Evolutionary conservation across 1,140 invertebrate genomes (phyloP).

Genomic region (Cydia pomonella): DNA sequence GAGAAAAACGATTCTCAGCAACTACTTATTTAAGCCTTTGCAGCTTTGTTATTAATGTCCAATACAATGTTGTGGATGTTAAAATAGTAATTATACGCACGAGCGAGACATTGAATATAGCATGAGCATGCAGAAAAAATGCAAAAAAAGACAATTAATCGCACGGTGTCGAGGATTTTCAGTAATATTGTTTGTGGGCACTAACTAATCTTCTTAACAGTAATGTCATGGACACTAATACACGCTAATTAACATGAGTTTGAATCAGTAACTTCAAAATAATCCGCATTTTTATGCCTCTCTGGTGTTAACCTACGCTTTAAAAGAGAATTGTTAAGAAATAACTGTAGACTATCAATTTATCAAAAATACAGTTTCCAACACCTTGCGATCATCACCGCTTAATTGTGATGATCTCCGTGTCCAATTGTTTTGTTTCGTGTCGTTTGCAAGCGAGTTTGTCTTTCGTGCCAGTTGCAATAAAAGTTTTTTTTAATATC

Average conservation of each 20-base stretch:
- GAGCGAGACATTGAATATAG: neutral
- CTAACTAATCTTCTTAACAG: neutral
- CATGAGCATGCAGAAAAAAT: neutral
- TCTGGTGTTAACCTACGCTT: neutral
- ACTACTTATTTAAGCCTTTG: neutral
- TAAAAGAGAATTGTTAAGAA: neutral
- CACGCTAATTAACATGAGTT: no score
- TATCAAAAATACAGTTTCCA: constrained; percentile 21
- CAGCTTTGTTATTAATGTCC: constrained; percentile 2
- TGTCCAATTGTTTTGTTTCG: constrained; percentile 12
- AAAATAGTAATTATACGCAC: neutral
- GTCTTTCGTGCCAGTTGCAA: constrained; percentile 14
- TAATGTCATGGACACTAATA: no score
- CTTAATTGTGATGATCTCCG: constrained; percentile 21
- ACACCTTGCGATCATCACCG: constrained; percentile 18
- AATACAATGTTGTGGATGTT: constrained; percentile 1
- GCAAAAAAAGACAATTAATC: neutral
- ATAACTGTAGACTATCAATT: neutral
- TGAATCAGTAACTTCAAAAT: no score
- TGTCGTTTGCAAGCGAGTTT: neutral
- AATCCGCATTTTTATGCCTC: no score
- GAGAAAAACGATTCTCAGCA: neutral
- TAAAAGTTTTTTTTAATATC: neutral
- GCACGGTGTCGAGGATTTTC: neutral
- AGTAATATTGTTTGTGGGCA: neutral